Evolutionary conservation across 2,797 vertebrate species (phyloP).

Genomic region (Gambelia wislizenii): DNA sequence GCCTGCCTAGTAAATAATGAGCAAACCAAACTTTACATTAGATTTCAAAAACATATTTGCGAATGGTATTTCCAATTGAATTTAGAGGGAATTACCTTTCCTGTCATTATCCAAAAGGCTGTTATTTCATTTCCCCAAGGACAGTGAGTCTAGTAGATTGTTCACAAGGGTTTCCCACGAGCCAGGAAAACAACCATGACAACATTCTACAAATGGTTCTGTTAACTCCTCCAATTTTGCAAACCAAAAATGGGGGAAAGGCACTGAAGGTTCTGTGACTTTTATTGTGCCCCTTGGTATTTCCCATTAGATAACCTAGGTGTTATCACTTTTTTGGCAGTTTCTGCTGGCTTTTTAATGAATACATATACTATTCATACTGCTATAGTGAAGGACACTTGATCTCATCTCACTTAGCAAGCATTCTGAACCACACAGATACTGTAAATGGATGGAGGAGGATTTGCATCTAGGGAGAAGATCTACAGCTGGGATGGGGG

Average conservation of each 20-base stretch:
- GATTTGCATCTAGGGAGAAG: too few relatives aligned
- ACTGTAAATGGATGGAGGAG: background rate
- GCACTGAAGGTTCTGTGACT: background rate
- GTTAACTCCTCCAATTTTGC: background rate
- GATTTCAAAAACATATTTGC: too few relatives aligned
- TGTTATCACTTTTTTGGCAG: background rate
- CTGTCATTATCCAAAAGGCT: too few relatives aligned
- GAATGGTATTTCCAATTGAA: too few relatives aligned
- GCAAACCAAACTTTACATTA: too few relatives aligned
- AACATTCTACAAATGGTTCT: background rate
- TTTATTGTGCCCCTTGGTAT: too few relatives aligned
- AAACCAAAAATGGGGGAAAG: background rate
- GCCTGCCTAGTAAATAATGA: too few relatives aligned
- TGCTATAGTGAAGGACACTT: background rate
- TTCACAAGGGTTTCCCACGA: background rate
- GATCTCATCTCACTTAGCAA: too few relatives aligned
- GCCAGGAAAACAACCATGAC: background rate
- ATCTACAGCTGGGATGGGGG: too few relatives aligned
- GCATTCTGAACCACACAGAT: background rate
- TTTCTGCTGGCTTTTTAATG: background rate
- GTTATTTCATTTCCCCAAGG: background rate
- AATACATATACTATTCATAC: background rate
- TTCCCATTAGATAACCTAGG: too few relatives aligned
- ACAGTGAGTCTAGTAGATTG: background rate
- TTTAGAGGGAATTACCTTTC: too few relatives aligned